Base-by-base conservation (phyloP, 2,888 invertebrate species). In the Andricus curvator region DNA sequence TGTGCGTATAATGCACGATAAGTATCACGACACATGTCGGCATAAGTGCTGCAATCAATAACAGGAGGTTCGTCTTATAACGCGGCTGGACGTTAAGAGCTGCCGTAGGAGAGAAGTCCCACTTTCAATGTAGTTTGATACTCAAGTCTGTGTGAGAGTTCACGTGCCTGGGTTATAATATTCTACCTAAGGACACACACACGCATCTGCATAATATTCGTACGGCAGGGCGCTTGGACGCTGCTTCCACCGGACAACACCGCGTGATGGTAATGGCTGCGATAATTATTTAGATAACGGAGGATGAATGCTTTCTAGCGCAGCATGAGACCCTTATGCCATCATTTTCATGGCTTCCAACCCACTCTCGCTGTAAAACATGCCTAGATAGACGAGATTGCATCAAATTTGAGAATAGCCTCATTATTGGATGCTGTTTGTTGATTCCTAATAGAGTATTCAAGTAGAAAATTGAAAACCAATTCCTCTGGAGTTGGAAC, bases 241-340 rank as follows among this genome's bases (percentile, higher is more conserved):
- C 88, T 88, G 88, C 84, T 86, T 89, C 87, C 87, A 87, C 83
- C 87, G 89, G 89, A 90, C 90, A 90, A 87, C 90, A 89, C 89
- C 89, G 88, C 89, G 90, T 89, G 90, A 90, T 90, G 90, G 88
- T 90, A 90, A 90, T 90, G 90, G 90, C 88, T 84, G 90, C 88
- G 90, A 91, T 90, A 90, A 90, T 91, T 90, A 90, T 91, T 90
- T 90, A 90, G 91, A 91, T 90, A 90, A 88, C 89, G 88, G 88
- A 89, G 89, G 89, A 90, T 90, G 88, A 89, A 90, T 90, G 90
- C 89, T 89, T 90, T 89, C 90, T 89, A 90, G 87, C 90, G 86
- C 90, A 89, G 90, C 90, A 89, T 90, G 90, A 86, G 89, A 90
- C 89, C 89, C 76, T 81, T 86, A 85, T 85, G 86, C 84, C 89